These are phyloP conservation scores for Pycnomerus fuliginosus DNA, from an alignment of 2,888 invertebrate genomes.

Conservation along the genomic window DNA sequence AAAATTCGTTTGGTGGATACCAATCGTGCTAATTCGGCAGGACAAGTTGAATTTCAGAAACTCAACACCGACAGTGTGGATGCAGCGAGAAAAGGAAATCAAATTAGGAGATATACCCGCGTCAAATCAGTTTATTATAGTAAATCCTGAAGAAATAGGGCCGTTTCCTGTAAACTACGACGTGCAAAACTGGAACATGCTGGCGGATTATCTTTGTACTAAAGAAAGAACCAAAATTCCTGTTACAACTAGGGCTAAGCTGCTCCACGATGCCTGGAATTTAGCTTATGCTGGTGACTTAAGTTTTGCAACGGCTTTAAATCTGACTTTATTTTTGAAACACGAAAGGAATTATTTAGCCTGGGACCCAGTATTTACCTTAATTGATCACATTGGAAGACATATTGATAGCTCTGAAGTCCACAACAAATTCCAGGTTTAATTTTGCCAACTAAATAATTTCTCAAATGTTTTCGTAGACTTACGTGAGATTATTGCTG, in stretches of 20 bases:
- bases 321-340: conserved; percentile 76
- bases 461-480: conserved; percentile 53
- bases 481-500: conserved; percentile 67
- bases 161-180: conserved; percentile 86
- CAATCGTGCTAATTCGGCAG: conserved; percentile 63
- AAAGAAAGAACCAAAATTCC: conserved; percentile 62
- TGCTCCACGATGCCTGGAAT: conserved; percentile 78
- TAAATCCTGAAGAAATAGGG: conserved; percentile 83
- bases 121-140: conserved; percentile 67
- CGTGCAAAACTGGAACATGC: conserved; percentile 70
- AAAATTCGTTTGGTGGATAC: conserved; percentile 74
- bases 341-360: conserved; percentile 73
- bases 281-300: conserved; percentile 76
- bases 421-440: conserved; percentile 71
- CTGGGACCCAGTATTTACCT: conserved; percentile 81
- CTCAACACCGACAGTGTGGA: conserved; percentile 63
- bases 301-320: conserved; percentile 71
- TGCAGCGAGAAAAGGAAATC: conserved; percentile 60
- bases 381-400: conserved; percentile 77
- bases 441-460: conserved; percentile 3
- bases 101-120: conserved; percentile 58
- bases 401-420: conserved; percentile 68
- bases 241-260: conserved; percentile 70
- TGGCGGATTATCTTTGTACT: conserved; percentile 64
- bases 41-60: conserved; percentile 62